Percentiles rank a stretch among this genome's conserved stretches.
Evolutionary conservation across 2,797 vertebrate species (phyloP).

Genomic region (Pitangus sulphuratus): DNA sequence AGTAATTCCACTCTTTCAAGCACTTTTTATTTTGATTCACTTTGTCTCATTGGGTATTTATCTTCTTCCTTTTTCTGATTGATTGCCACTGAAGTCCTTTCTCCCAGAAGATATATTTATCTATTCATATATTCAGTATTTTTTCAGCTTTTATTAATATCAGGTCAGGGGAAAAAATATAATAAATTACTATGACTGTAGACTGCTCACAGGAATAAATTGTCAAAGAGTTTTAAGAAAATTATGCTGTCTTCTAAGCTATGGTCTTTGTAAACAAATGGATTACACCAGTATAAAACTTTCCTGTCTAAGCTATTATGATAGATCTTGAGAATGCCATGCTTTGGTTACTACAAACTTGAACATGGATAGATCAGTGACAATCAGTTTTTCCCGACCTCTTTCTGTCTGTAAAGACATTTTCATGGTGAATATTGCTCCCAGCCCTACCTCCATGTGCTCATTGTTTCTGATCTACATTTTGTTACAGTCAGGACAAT

Average conservation of each 20-base stretch:
- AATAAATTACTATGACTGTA: neutral
- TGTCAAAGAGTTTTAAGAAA: neutral
- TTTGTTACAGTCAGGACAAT: neutral
- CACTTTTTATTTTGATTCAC: neutral
- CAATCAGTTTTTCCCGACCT: neutral
- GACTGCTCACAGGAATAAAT: neutral
- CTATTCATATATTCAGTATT: neutral
- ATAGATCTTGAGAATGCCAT: neutral
- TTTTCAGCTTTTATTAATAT: neutral
- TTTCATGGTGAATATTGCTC: neutral
- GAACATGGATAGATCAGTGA: neutral
- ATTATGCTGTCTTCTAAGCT: neutral
- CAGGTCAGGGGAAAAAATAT: neutral
- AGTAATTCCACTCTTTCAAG: neutral
- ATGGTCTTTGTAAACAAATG: neutral
- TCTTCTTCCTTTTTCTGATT: slow-evolving; percentile 27
- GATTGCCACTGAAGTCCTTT: neutral
- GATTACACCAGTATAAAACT: neutral
- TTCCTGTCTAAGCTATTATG: neutral
- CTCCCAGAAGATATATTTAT: neutral
- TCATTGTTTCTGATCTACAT: neutral
- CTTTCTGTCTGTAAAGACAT: neutral
- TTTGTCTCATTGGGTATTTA: neutral
- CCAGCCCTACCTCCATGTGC: neutral
- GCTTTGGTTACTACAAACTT: neutral